These are phyloP conservation scores for Wiebesia pumilae DNA, from an alignment of 1,140 invertebrate genomes.

Conservation along the genomic window DNA sequence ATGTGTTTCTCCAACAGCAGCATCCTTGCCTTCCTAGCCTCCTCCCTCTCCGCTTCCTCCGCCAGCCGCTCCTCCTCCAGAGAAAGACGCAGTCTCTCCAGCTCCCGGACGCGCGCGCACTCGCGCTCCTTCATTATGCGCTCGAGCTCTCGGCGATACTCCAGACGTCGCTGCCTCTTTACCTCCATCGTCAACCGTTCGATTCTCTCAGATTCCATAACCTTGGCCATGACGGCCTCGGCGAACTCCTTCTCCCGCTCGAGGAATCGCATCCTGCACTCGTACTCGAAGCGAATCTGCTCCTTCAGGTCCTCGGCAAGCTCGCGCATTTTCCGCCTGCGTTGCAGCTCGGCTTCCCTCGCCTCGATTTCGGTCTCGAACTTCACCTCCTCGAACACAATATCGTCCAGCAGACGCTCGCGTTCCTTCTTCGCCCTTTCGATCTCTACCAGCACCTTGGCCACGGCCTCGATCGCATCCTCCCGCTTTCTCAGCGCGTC, in stretches of 20 bases:
- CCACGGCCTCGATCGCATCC: conserved; percentile 48
- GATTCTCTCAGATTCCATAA: conserved; percentile 61
- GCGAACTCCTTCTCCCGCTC: conserved; percentile 60
- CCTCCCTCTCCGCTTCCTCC: conserved; percentile 84
- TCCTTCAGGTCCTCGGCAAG: conserved; percentile 55
- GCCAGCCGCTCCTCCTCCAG: conserved; percentile 89
- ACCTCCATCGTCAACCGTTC: conserved; percentile 56
- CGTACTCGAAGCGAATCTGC: conserved; percentile 61
- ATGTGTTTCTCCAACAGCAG: conserved; percentile 60
- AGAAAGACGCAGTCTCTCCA: conserved; percentile 48
- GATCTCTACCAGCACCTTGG: conserved; percentile 54
- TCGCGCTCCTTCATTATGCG: conserved; percentile 59
- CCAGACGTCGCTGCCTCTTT: conserved; percentile 55
- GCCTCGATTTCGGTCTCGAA: conserved; percentile 52
- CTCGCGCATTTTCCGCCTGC: conserved; percentile 52
- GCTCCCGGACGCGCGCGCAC: conserved; percentile 56
- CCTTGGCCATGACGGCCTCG: conserved; percentile 58
- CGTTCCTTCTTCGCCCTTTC: conserved; percentile 53
- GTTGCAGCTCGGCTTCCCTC: conserved; percentile 42
- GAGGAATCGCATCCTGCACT: conserved; percentile 55
- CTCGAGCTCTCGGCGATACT: conserved; percentile 62
- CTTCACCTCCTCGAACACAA: conserved; percentile 60
- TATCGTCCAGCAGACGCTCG: conserved; percentile 55
- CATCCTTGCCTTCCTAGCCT: conserved; percentile 56
- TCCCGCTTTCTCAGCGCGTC: conserved; percentile 54